Percentiles rank a stretch among this genome's conserved stretches.
Conservation (phyloP, 2,888 invertebrate species). For the Trissonchulus latispiculum region DNA sequence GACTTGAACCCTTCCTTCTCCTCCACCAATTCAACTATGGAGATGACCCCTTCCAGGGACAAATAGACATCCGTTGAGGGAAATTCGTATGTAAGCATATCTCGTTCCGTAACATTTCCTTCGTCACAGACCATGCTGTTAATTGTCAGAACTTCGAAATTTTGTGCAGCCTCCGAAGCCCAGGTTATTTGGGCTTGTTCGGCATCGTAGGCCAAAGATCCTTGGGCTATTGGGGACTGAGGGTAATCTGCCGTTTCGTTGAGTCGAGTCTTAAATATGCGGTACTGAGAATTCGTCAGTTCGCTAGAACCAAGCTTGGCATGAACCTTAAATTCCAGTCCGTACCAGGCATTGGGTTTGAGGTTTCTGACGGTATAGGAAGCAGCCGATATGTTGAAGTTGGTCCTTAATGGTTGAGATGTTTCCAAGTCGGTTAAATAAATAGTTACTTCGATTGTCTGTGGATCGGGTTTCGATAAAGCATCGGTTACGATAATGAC, state of each 20-base stretch:
- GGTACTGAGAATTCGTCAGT: neutral
- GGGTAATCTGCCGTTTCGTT: neutral
- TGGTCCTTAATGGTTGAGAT: neutral
- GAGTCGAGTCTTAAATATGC: neutral
- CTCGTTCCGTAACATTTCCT: neutral
- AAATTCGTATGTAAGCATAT: neutral
- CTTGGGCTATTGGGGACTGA: neutral
- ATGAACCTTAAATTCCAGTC: neutral
- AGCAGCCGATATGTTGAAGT: neutral
- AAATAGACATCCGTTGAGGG: neutral
- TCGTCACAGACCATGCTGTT: neutral
- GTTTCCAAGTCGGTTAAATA: neutral
- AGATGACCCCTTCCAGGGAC: neutral
- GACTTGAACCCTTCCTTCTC: neutral
- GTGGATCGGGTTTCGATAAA: neutral
- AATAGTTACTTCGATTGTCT: neutral
- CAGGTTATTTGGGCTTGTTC: neutral
- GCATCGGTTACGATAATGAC: neutral
- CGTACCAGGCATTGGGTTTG: neutral
- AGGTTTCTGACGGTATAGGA: neutral
- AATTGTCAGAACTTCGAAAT: neutral
- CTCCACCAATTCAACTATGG: neutral
- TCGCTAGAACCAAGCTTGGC: too few species aligned
- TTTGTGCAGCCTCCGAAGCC: neutral
- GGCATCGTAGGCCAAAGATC: neutral